phyloP scores from a whole-genome alignment of 2,888 invertebrate genomes.

The Scelioninae gen. 2 region DNA sequence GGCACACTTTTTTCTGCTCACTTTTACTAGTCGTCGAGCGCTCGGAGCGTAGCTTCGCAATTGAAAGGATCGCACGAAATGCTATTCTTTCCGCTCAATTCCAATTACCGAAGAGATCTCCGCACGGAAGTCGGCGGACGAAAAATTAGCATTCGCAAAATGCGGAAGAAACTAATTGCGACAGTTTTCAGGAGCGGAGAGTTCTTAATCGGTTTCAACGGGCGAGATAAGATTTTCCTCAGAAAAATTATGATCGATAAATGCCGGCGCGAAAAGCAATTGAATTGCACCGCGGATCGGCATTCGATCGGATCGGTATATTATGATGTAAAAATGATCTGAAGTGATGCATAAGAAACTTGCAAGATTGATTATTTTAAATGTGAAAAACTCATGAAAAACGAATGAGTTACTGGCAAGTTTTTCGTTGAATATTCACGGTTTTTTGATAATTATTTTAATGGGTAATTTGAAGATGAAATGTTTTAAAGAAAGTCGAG shows the following conservation, averaged over 20 bases:
- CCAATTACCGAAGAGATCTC: not conserved
- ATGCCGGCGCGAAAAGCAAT: constrained; percentile 8
- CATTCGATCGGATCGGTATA: constrained; percentile 9
- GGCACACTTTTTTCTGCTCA: constrained; percentile 42
- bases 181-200: constrained; percentile 17
- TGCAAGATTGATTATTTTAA: too few relatives aligned
- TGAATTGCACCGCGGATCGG: constrained; percentile 7
- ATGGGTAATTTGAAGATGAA: too few relatives aligned
- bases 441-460: too few relatives aligned
- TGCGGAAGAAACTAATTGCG: constrained; percentile 20
- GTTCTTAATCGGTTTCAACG: constrained; percentile 22
- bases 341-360: too few relatives aligned
- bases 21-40: constrained; percentile 44
- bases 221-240: constrained; percentile 21
- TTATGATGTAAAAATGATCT: too few relatives aligned
- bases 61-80: constrained; percentile 1
- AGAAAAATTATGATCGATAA: constrained; percentile 41
- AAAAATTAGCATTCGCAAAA: constrained; percentile 1
- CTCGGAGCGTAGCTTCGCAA: constrained; percentile 20
- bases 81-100: not conserved
- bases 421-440: too few relatives aligned
- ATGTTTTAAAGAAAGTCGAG: too few relatives aligned
- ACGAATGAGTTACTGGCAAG: too few relatives aligned
- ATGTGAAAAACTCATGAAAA: too few relatives aligned
- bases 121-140: too few relatives aligned